Evolutionary conservation across 1,140 invertebrate species (phyloP).

Genomic region (Calliopsis andreniformis): DNA sequence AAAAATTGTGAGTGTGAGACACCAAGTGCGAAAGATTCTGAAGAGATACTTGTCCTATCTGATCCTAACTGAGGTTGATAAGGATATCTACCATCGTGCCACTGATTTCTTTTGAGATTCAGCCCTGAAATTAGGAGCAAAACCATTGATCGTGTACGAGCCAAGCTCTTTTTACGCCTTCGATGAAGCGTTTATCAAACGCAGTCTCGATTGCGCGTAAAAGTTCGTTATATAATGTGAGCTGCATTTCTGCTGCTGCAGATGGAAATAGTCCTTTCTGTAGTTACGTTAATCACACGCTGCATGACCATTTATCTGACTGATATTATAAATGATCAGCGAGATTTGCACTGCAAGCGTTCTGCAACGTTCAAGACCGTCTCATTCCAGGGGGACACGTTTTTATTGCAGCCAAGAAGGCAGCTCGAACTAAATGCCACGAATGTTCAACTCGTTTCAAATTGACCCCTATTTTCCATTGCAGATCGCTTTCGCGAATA

Average conservation of each 20-base stretch:
- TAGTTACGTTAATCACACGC: background rate
- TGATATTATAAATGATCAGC: background rate
- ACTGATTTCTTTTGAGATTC: too few species aligned
- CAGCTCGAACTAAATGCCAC: background rate
- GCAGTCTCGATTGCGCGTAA: background rate
- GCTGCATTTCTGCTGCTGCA: background rate
- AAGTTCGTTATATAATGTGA: conserved; percentile 8
- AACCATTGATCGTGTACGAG: conserved; percentile 1
- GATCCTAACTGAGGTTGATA: too few species aligned
- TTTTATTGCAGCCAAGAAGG: background rate
- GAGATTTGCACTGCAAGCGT: too few species aligned
- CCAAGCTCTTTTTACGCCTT: background rate
- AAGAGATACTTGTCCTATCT: too few species aligned
- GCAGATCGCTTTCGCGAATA: background rate
- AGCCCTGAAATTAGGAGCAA: too few species aligned
- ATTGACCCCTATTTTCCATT: background rate
- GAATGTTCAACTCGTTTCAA: background rate
- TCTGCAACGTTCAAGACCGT: too few species aligned
- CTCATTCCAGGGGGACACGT: background rate
- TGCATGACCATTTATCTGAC: background rate
- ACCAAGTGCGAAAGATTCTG: too few species aligned
- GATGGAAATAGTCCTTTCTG: background rate
- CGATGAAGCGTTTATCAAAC: conserved; percentile 2
- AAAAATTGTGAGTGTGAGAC: too few species aligned
- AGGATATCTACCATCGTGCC: too few species aligned